Conservation (phyloP, 2,113 vertebrate genomes). For the Cephalopterus ornatus region DNA sequence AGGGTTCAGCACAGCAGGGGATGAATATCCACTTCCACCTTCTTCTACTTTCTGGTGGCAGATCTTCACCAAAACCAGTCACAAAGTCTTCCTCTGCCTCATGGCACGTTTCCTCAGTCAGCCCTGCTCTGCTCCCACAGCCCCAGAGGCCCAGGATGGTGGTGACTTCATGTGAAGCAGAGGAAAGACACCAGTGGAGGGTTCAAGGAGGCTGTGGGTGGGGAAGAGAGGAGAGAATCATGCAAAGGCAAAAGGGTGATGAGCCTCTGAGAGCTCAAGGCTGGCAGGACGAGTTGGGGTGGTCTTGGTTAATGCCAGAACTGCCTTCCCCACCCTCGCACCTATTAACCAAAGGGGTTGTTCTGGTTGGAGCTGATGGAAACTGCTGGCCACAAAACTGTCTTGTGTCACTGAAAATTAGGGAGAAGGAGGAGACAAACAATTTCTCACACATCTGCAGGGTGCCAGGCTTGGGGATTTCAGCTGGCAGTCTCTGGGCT, state of each 20-base stretch:
- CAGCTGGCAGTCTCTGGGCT: not conserved
- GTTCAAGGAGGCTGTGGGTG: not conserved
- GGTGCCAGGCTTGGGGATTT: not conserved
- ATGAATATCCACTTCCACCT: not conserved
- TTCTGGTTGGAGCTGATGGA: not conserved
- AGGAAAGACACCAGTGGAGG: not conserved
- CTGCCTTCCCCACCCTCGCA: not conserved
- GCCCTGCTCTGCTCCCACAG: not conserved
- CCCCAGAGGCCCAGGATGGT: not conserved
- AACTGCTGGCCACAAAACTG: not conserved
- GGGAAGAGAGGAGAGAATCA: not conserved
- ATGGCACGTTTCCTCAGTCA: not conserved
- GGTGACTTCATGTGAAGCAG: accelerated
- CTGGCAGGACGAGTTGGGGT: not conserved
- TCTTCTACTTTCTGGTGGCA: not conserved
- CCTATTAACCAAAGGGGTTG: not conserved
- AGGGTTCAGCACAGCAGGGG: not conserved
- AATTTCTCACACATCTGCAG: not conserved
- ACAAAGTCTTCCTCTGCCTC: not conserved
- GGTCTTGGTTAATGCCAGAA: not conserved
- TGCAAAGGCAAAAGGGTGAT: not conserved
- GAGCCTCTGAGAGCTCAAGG: not conserved
- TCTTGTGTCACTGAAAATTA: not conserved
- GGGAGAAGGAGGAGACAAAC: not conserved
- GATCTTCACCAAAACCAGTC: not conserved